Percentiles rank a stretch among this genome's conserved stretches.
phyloP scores from a whole-genome alignment of 2,113 vertebrate genomes.

The Sturnus vulgaris region DNA sequence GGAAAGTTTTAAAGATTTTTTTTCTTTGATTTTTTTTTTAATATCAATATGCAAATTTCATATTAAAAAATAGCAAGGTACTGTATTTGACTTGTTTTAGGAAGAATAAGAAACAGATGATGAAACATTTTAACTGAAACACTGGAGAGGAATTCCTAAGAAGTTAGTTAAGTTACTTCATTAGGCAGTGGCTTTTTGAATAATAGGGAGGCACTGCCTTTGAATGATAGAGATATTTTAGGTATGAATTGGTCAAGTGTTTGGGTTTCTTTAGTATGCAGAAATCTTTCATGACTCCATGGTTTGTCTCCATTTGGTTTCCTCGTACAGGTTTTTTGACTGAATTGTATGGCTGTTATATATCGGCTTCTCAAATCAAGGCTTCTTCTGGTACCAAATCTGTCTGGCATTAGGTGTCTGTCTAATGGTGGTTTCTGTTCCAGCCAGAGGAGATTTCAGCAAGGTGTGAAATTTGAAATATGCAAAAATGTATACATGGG shows the following conservation, averaged over 20 bases:
- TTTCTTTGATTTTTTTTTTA: not conserved
- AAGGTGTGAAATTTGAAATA: not conserved
- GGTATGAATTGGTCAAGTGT: not conserved
- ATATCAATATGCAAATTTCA: not conserved
- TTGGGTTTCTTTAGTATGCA: not conserved
- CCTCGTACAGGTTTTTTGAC: not conserved
- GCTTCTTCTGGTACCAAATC: not conserved
- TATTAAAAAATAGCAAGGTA: constrained; percentile 39
- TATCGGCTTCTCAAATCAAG: not conserved
- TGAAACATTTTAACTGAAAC: not conserved
- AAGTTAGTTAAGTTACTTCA: not conserved
- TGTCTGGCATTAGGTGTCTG: not conserved
- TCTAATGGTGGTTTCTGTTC: not conserved
- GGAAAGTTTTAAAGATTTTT: not conserved
- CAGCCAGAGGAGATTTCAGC: not conserved
- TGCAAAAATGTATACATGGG: not conserved
- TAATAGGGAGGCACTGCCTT: not conserved
- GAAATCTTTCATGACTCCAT: not conserved
- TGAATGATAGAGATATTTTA: not conserved
- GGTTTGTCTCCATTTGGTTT: not conserved
- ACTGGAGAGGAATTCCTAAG: not conserved
- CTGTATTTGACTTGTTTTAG: constrained; percentile 38
- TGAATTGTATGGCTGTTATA: not conserved
- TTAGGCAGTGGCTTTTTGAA: not conserved
- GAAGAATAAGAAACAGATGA: constrained; percentile 33